Base-by-base conservation (phyloP, 2,888 invertebrate species). In the Pseudanteris insignis region DNA sequence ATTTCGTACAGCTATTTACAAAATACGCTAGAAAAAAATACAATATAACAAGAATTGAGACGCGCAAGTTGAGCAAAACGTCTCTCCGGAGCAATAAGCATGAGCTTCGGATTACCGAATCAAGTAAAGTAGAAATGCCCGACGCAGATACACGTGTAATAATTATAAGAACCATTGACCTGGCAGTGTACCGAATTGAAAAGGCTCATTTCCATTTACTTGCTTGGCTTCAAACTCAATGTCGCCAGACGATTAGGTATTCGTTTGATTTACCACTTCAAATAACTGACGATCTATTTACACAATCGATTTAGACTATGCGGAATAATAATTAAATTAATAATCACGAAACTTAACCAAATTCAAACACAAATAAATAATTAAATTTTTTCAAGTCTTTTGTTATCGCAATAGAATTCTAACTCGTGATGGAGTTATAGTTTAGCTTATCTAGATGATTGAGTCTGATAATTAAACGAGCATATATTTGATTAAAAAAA, bases 1-100 rank as follows among this genome's bases (percentile, higher is more conserved):
- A 53, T 37, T 54, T 58, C 54, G 40, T 64, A 62, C 51, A 59
- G 25, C 47, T 64, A 65, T 65, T 69, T 68, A 65, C 60, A 55
- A 63, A 67, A 67, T n/a, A n/a, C n/a, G n/a, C n/a, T n/a, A n/a
- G n/a, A n/a, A n/a, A n/a, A n/a, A n/a, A n/a, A n/a, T n/a, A n/a
- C n/a, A n/a, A n/a, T n/a, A n/a, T n/a, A n/a, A n/a, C n/a, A n/a
- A n/a, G n/a, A n/a, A n/a, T n/a, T n/a, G n/a, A n/a, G n/a, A n/a
- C n/a, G n/a, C n/a, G n/a, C n/a, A n/a, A 18, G 18, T 58, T 61
- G 60, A 46, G 50, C 60, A 38, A 24, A 41, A 41, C 47, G 43
- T 53, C 53, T 15, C 30, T 36, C 40, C 43, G 30, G 18, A 55
- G 36, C 26, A 47, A 37, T 12, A 41, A 24, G 28, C 24, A 41